Evolutionary conservation across 2,888 invertebrate genomes (phyloP).

Genomic region (Trachelus troglodyta): DNA sequence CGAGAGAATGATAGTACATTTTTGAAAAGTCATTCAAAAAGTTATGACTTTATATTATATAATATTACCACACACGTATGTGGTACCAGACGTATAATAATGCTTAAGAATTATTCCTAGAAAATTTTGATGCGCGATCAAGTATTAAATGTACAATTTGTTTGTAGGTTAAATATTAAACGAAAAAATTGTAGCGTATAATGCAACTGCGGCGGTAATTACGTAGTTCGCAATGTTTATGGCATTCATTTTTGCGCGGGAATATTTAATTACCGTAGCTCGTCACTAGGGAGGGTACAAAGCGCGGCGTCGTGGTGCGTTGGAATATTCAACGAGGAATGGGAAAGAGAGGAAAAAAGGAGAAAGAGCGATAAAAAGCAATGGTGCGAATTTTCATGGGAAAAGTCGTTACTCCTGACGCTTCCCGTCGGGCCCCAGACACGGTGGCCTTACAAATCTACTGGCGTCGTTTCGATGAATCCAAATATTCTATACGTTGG

Average conservation of each 20-base stretch:
- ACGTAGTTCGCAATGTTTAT: constrained; percentile 25
- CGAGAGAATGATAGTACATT: neutral
- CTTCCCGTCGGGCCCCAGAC: neutral
- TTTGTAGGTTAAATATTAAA: neutral
- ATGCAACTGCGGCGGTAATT: constrained; percentile 24
- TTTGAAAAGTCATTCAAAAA: neutral
- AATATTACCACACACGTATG: neutral
- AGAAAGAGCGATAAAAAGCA: neutral
- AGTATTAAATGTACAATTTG: neutral
- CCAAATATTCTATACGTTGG: neutral
- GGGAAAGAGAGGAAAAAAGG: neutral
- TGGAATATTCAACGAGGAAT: neutral
- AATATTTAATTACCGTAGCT: constrained; percentile 47
- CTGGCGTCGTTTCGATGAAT: neutral
- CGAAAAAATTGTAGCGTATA: neutral
- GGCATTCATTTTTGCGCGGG: constrained; percentile 37
- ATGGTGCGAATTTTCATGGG: neutral
- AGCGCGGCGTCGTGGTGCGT: neutral
- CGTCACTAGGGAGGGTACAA: neutral
- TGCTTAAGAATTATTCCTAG: neutral
- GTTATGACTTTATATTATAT: neutral
- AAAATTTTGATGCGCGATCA: neutral
- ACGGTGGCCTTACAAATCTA: neutral
- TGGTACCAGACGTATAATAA: neutral
- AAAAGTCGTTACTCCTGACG: neutral